These are phyloP conservation scores for Heterodera filipjevi DNA, from an alignment of 2,888 invertebrate species.

Conservation along the genomic window DNA sequence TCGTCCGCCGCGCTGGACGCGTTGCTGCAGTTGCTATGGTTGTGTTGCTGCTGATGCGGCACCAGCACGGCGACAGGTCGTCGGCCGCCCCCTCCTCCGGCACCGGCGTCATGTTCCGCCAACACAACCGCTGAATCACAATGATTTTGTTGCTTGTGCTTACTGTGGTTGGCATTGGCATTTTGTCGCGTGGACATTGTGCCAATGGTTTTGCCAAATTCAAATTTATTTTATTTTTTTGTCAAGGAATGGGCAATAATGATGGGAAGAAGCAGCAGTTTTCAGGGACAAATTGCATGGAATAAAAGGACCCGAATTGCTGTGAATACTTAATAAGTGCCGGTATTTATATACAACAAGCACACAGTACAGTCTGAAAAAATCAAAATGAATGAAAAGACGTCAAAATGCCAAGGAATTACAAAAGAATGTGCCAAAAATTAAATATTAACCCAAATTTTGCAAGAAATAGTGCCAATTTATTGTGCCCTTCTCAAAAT, in stretches of 20 bases:
- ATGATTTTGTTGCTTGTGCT: background rate
- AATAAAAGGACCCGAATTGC: background rate
- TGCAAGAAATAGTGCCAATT: no score
- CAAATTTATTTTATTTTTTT: no score
- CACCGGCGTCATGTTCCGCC: background rate
- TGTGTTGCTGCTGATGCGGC: slow-evolving; percentile 13
- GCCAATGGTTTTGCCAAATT: background rate
- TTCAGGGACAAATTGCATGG: background rate
- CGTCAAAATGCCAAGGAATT: background rate
- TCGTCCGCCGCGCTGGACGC: background rate
- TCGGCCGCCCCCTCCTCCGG: background rate
- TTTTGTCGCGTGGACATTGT: background rate
- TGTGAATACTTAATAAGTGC: background rate
- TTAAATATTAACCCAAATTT: no score
- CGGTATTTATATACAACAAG: background rate
- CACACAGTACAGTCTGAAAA: background rate
- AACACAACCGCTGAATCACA: background rate
- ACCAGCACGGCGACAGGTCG: slow-evolving; percentile 6
- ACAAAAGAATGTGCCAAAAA: no score
- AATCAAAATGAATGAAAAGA: background rate
- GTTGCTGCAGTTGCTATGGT: background rate
- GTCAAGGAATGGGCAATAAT: background rate
- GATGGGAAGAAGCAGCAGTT: no score
- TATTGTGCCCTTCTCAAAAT: no score
- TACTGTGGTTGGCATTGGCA: background rate